Conservation (phyloP, 1,140 invertebrate species). For the Zaprionus africanus region DNA sequence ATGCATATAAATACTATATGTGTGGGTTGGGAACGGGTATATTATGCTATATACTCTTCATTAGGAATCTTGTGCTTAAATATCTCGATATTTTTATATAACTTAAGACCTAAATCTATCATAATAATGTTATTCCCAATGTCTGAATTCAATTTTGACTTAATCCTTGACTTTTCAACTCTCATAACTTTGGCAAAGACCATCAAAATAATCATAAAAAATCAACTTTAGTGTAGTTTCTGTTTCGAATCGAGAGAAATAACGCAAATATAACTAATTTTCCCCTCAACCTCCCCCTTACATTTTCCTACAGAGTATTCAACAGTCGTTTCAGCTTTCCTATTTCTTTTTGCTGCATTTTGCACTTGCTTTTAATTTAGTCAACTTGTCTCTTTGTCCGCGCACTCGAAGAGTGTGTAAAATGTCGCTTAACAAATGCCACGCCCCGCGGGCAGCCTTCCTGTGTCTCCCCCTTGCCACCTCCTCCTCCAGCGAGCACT, state of each 20-base stretch:
- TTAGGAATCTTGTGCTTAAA: too few species aligned
- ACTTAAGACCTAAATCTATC: too few species aligned
- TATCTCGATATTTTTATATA: too few species aligned
- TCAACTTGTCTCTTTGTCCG: conserved; percentile 55
- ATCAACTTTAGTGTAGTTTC: neutral
- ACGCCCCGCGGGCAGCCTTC: neutral
- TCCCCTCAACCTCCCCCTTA: too few species aligned
- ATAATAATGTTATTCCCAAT: too few species aligned
- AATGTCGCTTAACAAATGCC: conserved; percentile 40
- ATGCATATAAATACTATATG: neutral
- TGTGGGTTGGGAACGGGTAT: neutral
- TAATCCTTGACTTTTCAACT: neutral
- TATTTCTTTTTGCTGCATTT: conserved; percentile 3
- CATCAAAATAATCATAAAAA: neutral
- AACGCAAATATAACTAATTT: neutral
- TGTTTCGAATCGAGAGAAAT: neutral
- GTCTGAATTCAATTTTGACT: too few species aligned
- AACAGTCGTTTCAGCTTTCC: neutral
- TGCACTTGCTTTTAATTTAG: conserved; percentile 69
- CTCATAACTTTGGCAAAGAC: neutral
- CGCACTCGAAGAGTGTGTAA: conserved; percentile 52
- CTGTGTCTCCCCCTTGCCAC: neutral
- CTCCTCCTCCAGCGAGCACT: neutral
- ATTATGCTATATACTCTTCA: neutral
- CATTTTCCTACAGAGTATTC: neutral